Evolutionary conservation across 30 jellyfish, hydroid and myxozoan species (phyloP).

Genomic region (Aurelia sp.): DNA sequence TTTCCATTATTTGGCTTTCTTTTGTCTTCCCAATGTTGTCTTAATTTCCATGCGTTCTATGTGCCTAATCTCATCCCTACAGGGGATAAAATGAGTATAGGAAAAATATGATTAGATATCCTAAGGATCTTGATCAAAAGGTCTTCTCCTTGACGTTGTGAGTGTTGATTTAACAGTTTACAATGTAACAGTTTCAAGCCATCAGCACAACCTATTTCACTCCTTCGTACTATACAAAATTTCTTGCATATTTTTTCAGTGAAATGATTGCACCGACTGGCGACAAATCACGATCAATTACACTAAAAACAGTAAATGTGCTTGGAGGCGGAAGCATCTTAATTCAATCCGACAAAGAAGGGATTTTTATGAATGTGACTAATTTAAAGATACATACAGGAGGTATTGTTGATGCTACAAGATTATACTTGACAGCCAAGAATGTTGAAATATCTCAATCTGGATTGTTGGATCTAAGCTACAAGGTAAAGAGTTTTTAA

Average conservation of each 20-base stretch:
- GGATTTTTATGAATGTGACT: conserved; percentile 30
- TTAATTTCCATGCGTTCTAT: no score
- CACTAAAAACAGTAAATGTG: conserved; percentile 39
- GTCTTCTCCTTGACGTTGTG: no score
- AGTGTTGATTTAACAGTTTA: no score
- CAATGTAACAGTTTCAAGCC: no score
- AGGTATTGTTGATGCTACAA: conserved; percentile 51
- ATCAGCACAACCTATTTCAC: no score
- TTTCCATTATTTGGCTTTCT: no score
- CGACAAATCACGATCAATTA: conserved; percentile 33
- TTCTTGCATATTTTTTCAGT: conserved; percentile 5
- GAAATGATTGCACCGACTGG: conserved; percentile 71
- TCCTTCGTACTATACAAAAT: background rate
- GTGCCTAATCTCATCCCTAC: no score
- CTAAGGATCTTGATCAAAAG: no score
- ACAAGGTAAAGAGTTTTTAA: no score
- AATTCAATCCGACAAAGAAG: conserved; percentile 55
- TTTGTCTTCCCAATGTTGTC: no score
- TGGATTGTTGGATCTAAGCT: conserved; percentile 48
- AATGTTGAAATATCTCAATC: conserved; percentile 58
- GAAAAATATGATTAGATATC: no score
- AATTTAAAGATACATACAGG: conserved; percentile 54
- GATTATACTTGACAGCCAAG: conserved; percentile 38
- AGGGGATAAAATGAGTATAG: no score
- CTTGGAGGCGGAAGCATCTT: conserved; percentile 55